A percentile compares a stretch with the other conserved stretches of the same genome.
These are phyloP conservation scores for Erithacus rubecula DNA, from an alignment of 2,797 vertebrate species.

Conservation along the genomic window DNA sequence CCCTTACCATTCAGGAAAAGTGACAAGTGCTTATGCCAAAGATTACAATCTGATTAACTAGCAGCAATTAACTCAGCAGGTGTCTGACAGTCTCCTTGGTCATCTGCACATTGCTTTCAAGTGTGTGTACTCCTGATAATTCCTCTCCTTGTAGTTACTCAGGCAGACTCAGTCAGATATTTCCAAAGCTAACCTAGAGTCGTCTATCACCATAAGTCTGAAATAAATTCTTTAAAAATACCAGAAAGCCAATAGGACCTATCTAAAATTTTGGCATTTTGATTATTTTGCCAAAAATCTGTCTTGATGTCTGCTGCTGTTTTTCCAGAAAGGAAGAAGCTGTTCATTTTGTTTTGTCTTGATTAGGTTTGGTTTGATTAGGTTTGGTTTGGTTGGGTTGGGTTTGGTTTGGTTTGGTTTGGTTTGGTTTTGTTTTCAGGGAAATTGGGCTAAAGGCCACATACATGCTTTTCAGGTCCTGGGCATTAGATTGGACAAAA, in stretches of 20 bases:
- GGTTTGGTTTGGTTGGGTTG: not conserved
- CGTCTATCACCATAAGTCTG: not conserved
- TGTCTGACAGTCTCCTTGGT: not conserved
- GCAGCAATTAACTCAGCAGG: not conserved
- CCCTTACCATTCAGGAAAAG: not conserved
- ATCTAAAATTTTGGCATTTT: not conserved
- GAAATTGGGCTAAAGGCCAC: not conserved
- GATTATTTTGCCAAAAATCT: not conserved
- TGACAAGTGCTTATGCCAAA: not conserved
- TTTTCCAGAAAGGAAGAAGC: not conserved
- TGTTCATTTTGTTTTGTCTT: not conserved
- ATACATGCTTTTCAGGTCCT: not conserved
- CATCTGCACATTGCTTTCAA: not conserved
- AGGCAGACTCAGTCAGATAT: not conserved
- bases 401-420: not conserved
- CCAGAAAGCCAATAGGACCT: not conserved
- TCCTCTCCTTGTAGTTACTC: not conserved
- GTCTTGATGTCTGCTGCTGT: accelerated
- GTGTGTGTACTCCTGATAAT: not conserved
- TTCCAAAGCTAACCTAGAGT: not conserved
- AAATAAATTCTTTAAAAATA: not conserved
- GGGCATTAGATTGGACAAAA: not conserved
- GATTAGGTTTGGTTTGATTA: not conserved
- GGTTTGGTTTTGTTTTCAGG: not conserved
- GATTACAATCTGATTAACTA: not conserved